Evolutionary conservation across 1,140 invertebrate genomes (phyloP), one percentile per base, ranked within the genome.

Genomic region (Thrips palmi): DNA sequence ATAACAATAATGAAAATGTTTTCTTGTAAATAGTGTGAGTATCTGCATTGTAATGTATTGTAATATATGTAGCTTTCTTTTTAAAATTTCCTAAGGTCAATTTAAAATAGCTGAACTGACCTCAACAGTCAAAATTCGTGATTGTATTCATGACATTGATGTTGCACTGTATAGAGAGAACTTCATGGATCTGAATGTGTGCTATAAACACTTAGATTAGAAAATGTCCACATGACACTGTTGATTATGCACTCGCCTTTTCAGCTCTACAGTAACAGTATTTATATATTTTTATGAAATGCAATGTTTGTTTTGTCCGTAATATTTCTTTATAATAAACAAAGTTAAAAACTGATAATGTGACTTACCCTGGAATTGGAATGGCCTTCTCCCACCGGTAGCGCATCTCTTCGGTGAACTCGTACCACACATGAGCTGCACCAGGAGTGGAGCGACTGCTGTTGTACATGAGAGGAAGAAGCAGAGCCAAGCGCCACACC

Each of bases 381-480:
- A 79, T 69, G 23, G 62, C 67, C 47, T 78, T 78, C 44, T 94
- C 86, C 84, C 85, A 92, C 20, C 89, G 60, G 50, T 82, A 85
- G 38, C 87, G 68, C 45, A 96, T 68, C 55, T 96, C 88, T 44
- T 87, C 71, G 1, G 80, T 68, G 52, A 97, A 80, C 51, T 93
- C 87, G 49, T 85, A 79, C 87, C 89, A 94, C 0, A 96, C 51
- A 51, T 94, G 86, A 1, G 84, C 82, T 20, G 92, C 65, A 39
- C 84, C 78, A 25, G 65, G 57, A 0, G 77, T 48, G 1, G 84
- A 79, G n/a, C 85, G 85, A 28, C 80, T 64, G 45, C 75, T 75
- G 42, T 80, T 70, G 33, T 75, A 65, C n/a, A 79, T 70, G 39
- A 86, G 74, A 39, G 74, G 72, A 38, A 83, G 62, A 6, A 83